Evolutionary conservation across 2,888 invertebrate species (phyloP).

Genomic region (Thereva unica): DNA sequence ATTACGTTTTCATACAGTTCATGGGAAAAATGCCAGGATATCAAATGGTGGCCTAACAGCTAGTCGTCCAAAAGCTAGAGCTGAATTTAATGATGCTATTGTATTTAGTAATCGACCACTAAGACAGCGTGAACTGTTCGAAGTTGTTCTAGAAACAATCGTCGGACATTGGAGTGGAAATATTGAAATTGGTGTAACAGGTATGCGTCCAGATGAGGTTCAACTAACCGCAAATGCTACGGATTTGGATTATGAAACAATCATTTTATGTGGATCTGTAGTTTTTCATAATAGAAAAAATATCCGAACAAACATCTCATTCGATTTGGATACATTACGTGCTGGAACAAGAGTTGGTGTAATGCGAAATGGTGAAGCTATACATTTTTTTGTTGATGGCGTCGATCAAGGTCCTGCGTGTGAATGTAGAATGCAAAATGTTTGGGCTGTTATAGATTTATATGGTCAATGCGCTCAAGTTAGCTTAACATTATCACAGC

Average conservation of each 20-base stretch:
- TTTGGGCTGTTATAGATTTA: conserved; percentile 93
- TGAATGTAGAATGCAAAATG: conserved; percentile 74
- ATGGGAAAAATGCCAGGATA: conserved; percentile 86
- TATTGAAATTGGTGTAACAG: conserved; percentile 85
- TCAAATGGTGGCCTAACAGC: conserved; percentile 84
- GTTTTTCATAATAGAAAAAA: conserved; percentile 88
- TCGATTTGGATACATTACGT: conserved; percentile 81
- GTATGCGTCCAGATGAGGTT: conserved; percentile 87
- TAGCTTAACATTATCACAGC: conserved; percentile 56
- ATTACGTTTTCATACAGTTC: conserved; percentile 83
- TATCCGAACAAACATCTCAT: conserved; percentile 79
- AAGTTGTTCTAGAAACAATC: conserved; percentile 86
- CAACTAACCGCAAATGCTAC: conserved; percentile 89
- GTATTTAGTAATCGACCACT: conserved; percentile 88
- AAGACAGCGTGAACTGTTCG: conserved; percentile 88
- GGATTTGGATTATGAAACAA: conserved; percentile 87
- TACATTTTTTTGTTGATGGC: conserved; percentile 86
- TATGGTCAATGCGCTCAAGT: conserved; percentile 96
- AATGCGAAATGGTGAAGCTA: conserved; percentile 82
- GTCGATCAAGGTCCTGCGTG: conserved; percentile 86
- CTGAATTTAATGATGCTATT: conserved; percentile 94
- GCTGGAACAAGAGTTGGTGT: conserved; percentile 83
- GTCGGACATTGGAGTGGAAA: conserved; percentile 93
- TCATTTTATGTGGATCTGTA: conserved; percentile 89
- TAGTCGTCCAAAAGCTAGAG: conserved; percentile 81